Conservation (phyloP, 2,113 vertebrate genomes). For the cattle (Bos taurus) region ARS-UCD2.0 NC_037336.1:92814501-92815000, state of each 20-base stretch:
- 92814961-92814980: background rate
- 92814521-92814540: background rate
- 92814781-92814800: background rate
- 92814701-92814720: background rate
- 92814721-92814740: background rate
- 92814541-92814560: background rate
- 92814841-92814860: background rate
- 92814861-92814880: no score
- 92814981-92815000: background rate
- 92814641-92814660: background rate
- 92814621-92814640: background rate
- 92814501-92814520: background rate
- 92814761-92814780: background rate
- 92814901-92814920: background rate
- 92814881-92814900: background rate
- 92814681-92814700: background rate
- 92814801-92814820: background rate
- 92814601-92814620: background rate
- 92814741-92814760: background rate
- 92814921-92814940: background rate
- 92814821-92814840: background rate
- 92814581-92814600: background rate
- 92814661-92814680: accelerated
- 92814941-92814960: background rate
- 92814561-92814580: background rate